Conservation (phyloP, 2,888 invertebrate genomes). For the Serripes groenlandicus region DNA sequence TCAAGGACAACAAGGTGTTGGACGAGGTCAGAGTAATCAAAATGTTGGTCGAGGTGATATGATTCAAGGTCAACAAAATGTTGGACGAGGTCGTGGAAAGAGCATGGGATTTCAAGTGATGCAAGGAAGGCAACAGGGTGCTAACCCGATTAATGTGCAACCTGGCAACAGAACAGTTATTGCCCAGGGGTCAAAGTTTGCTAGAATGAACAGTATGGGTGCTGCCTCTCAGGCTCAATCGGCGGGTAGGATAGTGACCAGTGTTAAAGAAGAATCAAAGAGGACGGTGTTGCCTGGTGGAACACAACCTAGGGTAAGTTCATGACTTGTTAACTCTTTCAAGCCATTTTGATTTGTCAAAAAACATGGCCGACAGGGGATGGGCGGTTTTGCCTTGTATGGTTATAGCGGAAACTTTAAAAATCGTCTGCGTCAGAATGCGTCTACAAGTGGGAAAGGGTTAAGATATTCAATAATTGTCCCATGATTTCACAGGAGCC, state of each 20-base stretch:
- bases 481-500: too few relatives aligned
- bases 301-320: constrained; percentile 20
- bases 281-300: constrained; percentile 6
- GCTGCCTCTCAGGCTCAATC: constrained; percentile 27
- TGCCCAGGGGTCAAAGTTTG: constrained; percentile 3
- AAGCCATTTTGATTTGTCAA: too few relatives aligned
- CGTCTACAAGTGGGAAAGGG: too few relatives aligned
- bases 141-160: not conserved
- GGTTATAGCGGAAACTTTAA: too few relatives aligned
- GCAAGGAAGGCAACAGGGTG: not conserved
- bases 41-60: constrained; percentile 1
- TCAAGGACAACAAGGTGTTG: constrained; percentile 24
- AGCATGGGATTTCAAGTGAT: too few relatives aligned
- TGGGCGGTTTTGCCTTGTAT: too few relatives aligned
- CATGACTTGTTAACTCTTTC: not conserved
- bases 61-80: constrained; percentile 21
- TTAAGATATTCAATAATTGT: too few relatives aligned
- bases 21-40: not conserved
- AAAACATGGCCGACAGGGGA: too few relatives aligned
- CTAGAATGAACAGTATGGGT: constrained; percentile 34
- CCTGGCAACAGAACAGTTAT: constrained; percentile 20
- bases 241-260: not conserved
- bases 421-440: too few relatives aligned
- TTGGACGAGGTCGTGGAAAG: constrained; percentile 9
- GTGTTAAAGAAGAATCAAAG: not conserved